These are phyloP conservation scores for Cylloceria caligata DNA, from an alignment of 2,888 invertebrate species.

Conservation along the genomic window DNA sequence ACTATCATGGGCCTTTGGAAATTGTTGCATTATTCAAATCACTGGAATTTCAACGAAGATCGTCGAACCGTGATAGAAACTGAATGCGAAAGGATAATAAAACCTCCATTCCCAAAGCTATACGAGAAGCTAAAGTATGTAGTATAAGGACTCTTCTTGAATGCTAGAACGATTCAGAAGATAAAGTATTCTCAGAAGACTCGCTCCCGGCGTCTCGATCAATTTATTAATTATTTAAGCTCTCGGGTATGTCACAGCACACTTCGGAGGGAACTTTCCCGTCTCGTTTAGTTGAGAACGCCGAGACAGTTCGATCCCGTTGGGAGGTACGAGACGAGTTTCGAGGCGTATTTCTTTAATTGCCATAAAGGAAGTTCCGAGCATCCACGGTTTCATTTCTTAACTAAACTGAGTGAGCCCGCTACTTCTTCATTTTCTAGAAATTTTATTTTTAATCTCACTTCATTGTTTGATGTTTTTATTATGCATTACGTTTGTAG, in stretches of 20 bases:
- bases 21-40: slow-evolving; percentile 41
- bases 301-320: slow-evolving; percentile 15
- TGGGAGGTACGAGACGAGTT: slow-evolving; percentile 7
- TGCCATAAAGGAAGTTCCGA: slow-evolving; percentile 20
- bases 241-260: neutral
- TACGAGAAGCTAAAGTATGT: slow-evolving; percentile 18
- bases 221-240: slow-evolving; percentile 48
- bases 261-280: neutral
- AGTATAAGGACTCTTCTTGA: slow-evolving; percentile 23
- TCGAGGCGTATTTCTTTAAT: slow-evolving; percentile 24
- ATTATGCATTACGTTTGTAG: neutral
- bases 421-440: neutral
- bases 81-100: slow-evolving; percentile 44
- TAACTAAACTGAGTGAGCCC: neutral
- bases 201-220: slow-evolving; percentile 30
- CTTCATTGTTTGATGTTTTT: neutral
- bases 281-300: neutral
- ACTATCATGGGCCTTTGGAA: neutral
- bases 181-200: slow-evolving; percentile 24
- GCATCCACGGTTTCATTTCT: neutral
- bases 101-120: slow-evolving; percentile 1
- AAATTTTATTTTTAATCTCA: neutral
- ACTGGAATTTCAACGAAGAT: slow-evolving; percentile 37
- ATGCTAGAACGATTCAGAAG: neutral
- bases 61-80: slow-evolving; percentile 8